Evolutionary conservation across 2,113 vertebrate species (phyloP).

Genomic region (Pluvialis apricaria): DNA sequence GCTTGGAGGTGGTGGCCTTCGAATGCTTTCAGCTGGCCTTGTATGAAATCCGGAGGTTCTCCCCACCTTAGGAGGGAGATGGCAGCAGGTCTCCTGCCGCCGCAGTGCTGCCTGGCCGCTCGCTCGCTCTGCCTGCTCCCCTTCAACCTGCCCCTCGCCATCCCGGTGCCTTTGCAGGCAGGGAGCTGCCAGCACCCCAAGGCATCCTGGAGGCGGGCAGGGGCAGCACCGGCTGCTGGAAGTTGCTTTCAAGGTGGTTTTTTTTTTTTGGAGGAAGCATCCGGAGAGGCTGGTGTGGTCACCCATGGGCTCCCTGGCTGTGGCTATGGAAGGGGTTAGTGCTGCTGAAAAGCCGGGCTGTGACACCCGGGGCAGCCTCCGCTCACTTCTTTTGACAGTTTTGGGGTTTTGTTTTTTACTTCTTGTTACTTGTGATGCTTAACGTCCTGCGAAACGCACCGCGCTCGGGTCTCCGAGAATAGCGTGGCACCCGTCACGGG

Average conservation of each 20-base stretch:
- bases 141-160: neutral
- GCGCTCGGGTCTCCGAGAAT: fast-evolving
- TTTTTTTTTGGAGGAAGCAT: neutral
- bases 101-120: neutral
- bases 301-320: fast-evolving
- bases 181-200: neutral
- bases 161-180: neutral
- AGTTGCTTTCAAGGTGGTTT: neutral
- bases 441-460: fast-evolving
- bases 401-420: neutral
- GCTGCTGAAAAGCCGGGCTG: neutral
- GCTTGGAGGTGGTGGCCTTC: neutral
- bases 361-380: neutral
- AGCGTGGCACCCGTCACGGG: fast-evolving
- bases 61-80: neutral
- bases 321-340: neutral
- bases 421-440: neutral
- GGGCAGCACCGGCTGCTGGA: too few relatives aligned
- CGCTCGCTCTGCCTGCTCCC: neutral
- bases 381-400: neutral
- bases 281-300: neutral
- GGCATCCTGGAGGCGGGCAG: neutral
- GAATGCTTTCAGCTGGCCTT: neutral
- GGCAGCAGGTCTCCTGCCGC: neutral
- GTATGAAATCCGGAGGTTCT: neutral